Conservation (phyloP, 2,797 vertebrate genomes). For the Tragelaphus eurycerus region DNA sequence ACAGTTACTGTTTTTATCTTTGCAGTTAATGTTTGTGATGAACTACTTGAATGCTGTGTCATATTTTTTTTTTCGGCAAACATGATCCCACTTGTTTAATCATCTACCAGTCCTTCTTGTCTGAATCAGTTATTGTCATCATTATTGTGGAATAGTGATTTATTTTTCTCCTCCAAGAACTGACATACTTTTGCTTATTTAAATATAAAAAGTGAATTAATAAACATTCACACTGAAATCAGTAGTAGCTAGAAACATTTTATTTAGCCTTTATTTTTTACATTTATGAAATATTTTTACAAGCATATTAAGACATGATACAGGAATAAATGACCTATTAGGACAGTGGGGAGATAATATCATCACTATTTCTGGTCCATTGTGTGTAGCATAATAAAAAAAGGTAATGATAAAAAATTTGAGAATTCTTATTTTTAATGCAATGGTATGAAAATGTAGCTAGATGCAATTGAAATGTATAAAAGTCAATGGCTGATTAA, state of each 20-base stretch:
- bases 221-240: neutral
- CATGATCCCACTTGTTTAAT: neutral
- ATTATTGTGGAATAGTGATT: neutral
- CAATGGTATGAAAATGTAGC: neutral
- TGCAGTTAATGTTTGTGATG: neutral
- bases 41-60: neutral
- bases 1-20: neutral
- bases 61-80: neutral
- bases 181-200: neutral
- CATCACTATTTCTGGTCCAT: neutral
- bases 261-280: neutral
- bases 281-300: neutral
- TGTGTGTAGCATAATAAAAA: neutral
- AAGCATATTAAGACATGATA: neutral
- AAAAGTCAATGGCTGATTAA: neutral
- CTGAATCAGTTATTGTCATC: neutral
- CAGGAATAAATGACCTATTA: neutral
- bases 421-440: neutral
- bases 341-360: neutral
- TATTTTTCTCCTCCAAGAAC: neutral
- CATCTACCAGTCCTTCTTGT: neutral
- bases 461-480: neutral
- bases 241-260: neutral
- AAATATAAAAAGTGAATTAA: neutral
- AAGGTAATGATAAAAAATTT: neutral